Base-by-base conservation (phyloP, 2,888 invertebrate species). In the Melanophora roralis region DNA sequence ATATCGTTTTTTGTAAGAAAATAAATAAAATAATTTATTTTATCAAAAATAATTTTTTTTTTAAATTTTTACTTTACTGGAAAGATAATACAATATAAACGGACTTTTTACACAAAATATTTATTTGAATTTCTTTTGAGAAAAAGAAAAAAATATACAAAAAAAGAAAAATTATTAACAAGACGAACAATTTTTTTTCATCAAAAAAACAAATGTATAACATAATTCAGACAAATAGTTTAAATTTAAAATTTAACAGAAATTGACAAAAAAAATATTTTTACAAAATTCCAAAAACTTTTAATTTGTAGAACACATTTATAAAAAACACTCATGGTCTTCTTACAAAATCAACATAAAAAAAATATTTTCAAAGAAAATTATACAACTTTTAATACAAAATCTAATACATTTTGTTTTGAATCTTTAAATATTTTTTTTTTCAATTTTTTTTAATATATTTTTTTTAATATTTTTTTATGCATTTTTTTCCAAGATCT, bases 1-100 rank as follows among this genome's bases (percentile, higher is more conserved):
- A 14, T 16, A 27, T 45, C 12, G n/a, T 32, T 47, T 51, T 51
- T 57, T 57, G 40, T 38, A 62, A 55, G 23, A 68, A 65, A 75
- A 47, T 19, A 47, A 51, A 62, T 32, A 49, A 51, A 57, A 65
- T 62, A 55, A 62, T 27, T 27, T 71, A n/a, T 40, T 55, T 47
- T 68, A 78, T 73, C 68, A 78, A 78, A 78, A 78, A 78, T 78
- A 78, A 67, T 65, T 65, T 11, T 64, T 40, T 60, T 62, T 21
- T 57, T 51, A 19, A 4, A 19, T 16, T 45, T 40, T 51, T 23
- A 16, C 3, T n/a, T 59, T 40, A 43, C 21, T 38, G 16, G 34
- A 21, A 27, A 40, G 32, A 38, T 57, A 47, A 47, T 65, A 59
- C 38, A 38, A 65, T 55, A 43, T 47, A 38, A 73, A 64, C 53